These are phyloP conservation scores for Phengaris alcon DNA, from an alignment of 2,888 invertebrate species.

Conservation along the genomic window DNA sequence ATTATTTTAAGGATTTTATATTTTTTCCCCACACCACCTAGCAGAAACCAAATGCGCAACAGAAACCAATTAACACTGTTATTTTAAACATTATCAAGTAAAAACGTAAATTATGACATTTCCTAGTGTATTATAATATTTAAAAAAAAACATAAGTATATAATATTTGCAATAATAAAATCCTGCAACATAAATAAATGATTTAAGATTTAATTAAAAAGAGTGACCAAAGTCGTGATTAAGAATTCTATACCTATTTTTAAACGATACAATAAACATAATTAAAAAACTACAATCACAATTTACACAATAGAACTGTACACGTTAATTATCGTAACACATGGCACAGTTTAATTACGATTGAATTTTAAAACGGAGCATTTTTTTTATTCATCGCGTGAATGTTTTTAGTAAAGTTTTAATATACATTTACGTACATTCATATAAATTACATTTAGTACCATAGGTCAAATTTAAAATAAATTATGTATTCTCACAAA, in stretches of 20 bases:
- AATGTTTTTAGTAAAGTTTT: background rate
- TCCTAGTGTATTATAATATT: too few species aligned
- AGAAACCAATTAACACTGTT: too few species aligned
- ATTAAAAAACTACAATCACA: background rate
- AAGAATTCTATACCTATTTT: background rate
- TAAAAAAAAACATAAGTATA: too few species aligned
- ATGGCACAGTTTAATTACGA: conserved; percentile 22
- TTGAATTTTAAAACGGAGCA: background rate
- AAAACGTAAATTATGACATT: too few species aligned
- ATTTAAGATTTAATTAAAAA: background rate
- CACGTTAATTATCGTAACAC: background rate
- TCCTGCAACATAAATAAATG: too few species aligned
- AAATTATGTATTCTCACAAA: background rate
- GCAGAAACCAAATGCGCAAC: too few species aligned
- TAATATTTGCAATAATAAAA: too few species aligned
- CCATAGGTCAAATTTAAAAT: background rate
- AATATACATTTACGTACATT: background rate
- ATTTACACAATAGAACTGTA: conserved; percentile 5
- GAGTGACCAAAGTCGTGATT: background rate
- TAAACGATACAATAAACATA: background rate
- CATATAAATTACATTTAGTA: background rate
- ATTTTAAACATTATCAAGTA: too few species aligned
- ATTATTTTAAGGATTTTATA: too few species aligned
- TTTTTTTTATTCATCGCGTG: conserved; percentile 4
- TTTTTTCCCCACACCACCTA: too few species aligned